Evolutionary conservation across 2,888 invertebrate genomes (phyloP).

Genomic region (Lasioglossum marginatum): DNA sequence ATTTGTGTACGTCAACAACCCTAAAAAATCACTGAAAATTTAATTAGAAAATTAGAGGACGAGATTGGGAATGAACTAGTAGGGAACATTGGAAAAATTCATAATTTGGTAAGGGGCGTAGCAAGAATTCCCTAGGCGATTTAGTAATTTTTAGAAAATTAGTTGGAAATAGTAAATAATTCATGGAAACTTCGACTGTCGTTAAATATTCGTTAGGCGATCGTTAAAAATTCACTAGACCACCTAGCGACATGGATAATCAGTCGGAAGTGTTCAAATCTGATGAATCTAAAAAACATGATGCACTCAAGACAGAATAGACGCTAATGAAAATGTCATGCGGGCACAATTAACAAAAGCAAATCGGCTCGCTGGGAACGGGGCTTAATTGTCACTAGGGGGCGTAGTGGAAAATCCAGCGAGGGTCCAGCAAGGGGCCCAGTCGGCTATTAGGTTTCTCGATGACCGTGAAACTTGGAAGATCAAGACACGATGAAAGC

Average conservation of each 20-base stretch:
- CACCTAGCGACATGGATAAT: background rate
- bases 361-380: constrained; percentile 14
- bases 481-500: constrained; percentile 18
- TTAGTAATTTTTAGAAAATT: background rate
- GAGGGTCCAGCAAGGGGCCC: background rate
- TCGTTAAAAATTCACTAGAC: background rate
- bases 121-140: too few relatives aligned
- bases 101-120: too few relatives aligned
- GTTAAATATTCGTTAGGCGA: background rate
- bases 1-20: background rate
- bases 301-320: background rate
- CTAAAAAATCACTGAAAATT: background rate
- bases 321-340: background rate
- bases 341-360: constrained; percentile 5
- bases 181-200: background rate
- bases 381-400: constrained; percentile 20
- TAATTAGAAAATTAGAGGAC: background rate
- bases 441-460: background rate
- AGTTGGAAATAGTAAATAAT: background rate
- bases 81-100: background rate
- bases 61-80: background rate
- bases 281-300: background rate
- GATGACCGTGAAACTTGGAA: constrained; percentile 6
- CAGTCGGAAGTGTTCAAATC: background rate
- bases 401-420: background rate